A percentile compares a stretch with the other conserved stretches of the same genome.
Conservation (phyloP, 2,113 vertebrate genomes). For the Benitochromis conjunctus region DNA sequence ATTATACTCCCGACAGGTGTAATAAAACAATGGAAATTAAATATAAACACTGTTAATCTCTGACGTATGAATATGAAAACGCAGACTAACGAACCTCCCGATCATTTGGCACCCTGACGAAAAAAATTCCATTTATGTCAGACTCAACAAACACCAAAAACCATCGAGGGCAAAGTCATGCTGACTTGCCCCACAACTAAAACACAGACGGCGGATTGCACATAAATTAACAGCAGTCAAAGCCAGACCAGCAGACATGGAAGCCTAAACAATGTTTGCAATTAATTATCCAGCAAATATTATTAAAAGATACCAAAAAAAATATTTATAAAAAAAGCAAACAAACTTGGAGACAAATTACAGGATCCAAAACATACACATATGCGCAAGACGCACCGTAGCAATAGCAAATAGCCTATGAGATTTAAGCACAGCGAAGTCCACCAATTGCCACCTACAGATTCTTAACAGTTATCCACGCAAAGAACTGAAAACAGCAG, state of each 20-base stretch:
- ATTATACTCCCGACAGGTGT: not conserved
- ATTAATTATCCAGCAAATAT: not conserved
- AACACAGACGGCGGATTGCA: conserved; percentile 39
- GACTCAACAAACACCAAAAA: conserved; percentile 23
- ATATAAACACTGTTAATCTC: not conserved
- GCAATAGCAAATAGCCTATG: conserved; percentile 32
- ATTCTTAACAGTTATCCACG: conserved; percentile 20
- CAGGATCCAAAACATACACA: conserved; percentile 27
- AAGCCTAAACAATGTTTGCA: conserved; percentile 13
- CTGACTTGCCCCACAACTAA: conserved; percentile 34
- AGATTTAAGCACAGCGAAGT: conserved; percentile 39
- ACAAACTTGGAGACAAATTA: conserved; percentile 41
- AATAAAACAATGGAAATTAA: not conserved
- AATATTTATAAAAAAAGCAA: not conserved
- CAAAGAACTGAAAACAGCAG: conserved; percentile 5
- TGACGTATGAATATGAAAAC: not conserved
- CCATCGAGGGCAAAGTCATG: conserved; percentile 40
- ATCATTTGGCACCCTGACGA: conserved; percentile 4
- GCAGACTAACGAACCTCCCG: not conserved
- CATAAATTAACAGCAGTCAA: conserved; percentile 30
- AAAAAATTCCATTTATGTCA: conserved; percentile 20
- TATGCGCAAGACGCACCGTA: conserved; percentile 33
- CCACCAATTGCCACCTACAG: conserved; percentile 60
- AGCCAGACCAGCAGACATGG: conserved; percentile 14
- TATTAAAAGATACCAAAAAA: not conserved